Evolutionary conservation across 2,888 invertebrate species (phyloP).

Genomic region (Caenorhabditis doughertyi): DNA sequence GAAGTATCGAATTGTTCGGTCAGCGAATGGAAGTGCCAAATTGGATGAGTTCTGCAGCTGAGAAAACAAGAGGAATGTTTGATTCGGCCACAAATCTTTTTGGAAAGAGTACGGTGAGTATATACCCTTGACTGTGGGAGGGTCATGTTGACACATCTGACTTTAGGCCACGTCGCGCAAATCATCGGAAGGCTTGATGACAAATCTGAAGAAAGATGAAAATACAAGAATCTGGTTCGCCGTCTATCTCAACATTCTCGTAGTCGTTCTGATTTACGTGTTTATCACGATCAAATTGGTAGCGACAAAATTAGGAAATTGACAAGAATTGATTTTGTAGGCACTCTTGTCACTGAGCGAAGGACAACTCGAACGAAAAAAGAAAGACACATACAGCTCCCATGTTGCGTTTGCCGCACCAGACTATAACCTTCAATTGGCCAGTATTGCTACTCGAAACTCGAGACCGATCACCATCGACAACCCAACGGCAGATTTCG

Average conservation of each 20-base stretch:
- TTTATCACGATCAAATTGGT: constrained; percentile 53
- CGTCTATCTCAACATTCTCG: constrained; percentile 51
- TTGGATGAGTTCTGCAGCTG: constrained; percentile 55
- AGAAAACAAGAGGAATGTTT: constrained; percentile 53
- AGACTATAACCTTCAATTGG: constrained; percentile 47
- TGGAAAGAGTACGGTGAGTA: constrained; percentile 52
- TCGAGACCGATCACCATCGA: constrained; percentile 22
- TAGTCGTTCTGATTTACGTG: constrained; percentile 45
- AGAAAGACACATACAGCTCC: constrained; percentile 42
- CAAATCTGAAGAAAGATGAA: constrained; percentile 48
- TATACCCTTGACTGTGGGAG: constrained; percentile 6
- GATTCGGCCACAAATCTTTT: constrained; percentile 51
- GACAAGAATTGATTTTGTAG: constrained; percentile 14
- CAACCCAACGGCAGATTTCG: constrained; percentile 31
- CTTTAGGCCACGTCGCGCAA: constrained; percentile 52
- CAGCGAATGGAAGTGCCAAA: constrained; percentile 28
- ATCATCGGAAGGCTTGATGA: constrained; percentile 43
- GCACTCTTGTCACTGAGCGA: constrained; percentile 52
- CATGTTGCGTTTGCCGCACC: constrained; percentile 47
- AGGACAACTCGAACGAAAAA: constrained; percentile 30
- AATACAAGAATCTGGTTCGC: constrained; percentile 46
- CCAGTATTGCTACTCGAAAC: constrained; percentile 39
- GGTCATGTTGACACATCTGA: constrained; percentile 35
- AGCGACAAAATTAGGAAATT: not conserved
- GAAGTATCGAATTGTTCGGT: constrained; percentile 59